Percentiles rank a stretch among this genome's conserved stretches.
phyloP scores from a whole-genome alignment of 2,888 invertebrate genomes.

The Eucera pruinosa region DNA sequence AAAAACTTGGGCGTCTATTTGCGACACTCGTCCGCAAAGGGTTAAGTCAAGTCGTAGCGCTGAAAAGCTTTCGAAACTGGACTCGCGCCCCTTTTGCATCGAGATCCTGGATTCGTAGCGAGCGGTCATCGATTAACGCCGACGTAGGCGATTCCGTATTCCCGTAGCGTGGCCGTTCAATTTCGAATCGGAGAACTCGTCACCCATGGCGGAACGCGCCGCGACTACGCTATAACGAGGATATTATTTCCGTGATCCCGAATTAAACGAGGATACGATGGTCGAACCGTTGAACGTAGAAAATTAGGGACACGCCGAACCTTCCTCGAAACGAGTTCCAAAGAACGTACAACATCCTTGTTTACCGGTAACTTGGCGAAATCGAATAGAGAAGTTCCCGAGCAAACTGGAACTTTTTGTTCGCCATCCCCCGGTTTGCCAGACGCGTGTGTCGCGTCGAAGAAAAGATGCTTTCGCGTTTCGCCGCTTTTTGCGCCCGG shows the following conservation, averaged over 20 bases:
- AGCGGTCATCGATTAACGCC: not conserved
- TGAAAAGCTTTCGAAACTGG: too few species aligned
- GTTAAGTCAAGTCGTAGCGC: too few species aligned
- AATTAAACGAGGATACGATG: not conserved
- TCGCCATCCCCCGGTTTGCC: not conserved
- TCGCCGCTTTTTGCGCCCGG: not conserved
- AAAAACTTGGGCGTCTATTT: too few species aligned
- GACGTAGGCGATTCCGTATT: not conserved
- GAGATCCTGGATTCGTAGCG: too few species aligned
- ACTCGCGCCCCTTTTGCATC: too few species aligned
- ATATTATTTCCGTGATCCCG: constrained; percentile 1
- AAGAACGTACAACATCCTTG: constrained; percentile 24
- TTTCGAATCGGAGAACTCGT: not conserved
- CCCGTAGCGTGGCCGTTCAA: not conserved
- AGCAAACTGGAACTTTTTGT: constrained; percentile 26
- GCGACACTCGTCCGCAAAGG: too few species aligned
- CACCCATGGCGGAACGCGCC: not conserved
- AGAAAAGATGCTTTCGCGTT: not conserved
- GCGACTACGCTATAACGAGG: not conserved
- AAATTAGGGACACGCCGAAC: too few species aligned
- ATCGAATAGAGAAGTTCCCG: constrained; percentile 40
- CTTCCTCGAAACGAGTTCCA: constrained; percentile 44
- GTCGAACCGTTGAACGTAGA: too few species aligned
- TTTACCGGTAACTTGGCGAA: constrained; percentile 43
- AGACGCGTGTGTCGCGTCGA: constrained; percentile 2